Conservation (phyloP, 1,140 invertebrate genomes). For the Drosophila murphyi region DNA sequence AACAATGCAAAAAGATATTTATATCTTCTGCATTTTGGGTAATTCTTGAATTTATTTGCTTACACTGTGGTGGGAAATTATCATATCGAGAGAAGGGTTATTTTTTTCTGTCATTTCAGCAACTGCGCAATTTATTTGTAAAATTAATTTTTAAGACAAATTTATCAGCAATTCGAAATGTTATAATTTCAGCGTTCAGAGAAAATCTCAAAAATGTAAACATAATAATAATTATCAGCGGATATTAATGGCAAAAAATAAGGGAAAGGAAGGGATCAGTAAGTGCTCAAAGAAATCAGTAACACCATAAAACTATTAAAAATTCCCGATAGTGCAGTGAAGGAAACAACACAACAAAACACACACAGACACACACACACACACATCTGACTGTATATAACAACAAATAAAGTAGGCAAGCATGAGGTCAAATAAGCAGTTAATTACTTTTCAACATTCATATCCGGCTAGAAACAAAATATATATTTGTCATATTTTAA, state of each 20-base stretch:
- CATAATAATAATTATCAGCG: slow-evolving; percentile 33
- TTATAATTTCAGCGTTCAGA: slow-evolving; percentile 18
- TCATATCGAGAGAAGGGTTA: not conserved
- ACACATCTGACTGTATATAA: slow-evolving; percentile 5
- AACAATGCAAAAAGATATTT: slow-evolving; percentile 5
- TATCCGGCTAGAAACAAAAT: not conserved
- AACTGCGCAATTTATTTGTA: slow-evolving; percentile 8
- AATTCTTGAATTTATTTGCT: not conserved
- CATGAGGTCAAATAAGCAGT: slow-evolving; percentile 8
- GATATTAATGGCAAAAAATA: slow-evolving; percentile 14
- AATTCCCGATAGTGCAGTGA: slow-evolving; percentile 21
- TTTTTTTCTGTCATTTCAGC: not conserved
- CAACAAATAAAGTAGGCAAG: not conserved
- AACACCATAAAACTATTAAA: slow-evolving; percentile 43
- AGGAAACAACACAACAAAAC: slow-evolving; percentile 1
- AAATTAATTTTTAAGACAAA: slow-evolving; percentile 24
- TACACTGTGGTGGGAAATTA: not conserved
- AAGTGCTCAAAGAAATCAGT: slow-evolving; percentile 31
- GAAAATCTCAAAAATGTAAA: not conserved
- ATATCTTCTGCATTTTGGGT: not conserved
- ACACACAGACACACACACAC: not conserved
- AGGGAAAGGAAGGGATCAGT: not conserved
- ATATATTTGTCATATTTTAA: not conserved
- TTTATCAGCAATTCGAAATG: slow-evolving; percentile 27
- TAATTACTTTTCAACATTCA: not conserved